Evolutionary conservation across 2,113 vertebrate species (phyloP), one percentile per base, ranked within the genome.

Genomic region (Gopherus evgoodei): DNA sequence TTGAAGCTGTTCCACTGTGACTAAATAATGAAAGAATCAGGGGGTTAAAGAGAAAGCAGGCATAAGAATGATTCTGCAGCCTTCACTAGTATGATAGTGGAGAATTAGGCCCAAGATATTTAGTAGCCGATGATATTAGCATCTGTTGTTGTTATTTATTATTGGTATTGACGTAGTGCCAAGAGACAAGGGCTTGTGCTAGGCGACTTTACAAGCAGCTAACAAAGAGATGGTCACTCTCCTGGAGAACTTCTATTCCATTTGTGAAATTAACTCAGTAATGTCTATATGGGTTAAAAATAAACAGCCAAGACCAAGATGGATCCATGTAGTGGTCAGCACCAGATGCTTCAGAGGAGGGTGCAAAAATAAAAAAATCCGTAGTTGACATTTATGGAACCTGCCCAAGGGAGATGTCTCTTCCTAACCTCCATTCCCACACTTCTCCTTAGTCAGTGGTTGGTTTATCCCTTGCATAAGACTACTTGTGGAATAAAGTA

Each of bases 121-220:
- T 94, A 95, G 93, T 89, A 94, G 89, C 75, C 87, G 65, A 84
- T 90, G 90, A 88, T 93, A 95, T 93, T 91, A 96, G 86, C 93
- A 95, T 92, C 86, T 94, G 92, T 95, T 97, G 89, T 95, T 96
- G 97, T 91, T 96, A 96, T 93, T 62, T 89, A 84, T 90, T 96
- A 94, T 96, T 96, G 94, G 94, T 97, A 93, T 84, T 95, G 95
- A 95, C 95, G 91, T 59, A 47, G 65, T 94, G 95, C 96, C 96
- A 94, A 88, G 92, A 91, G 97, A 72, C n/a, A 9, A 38, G 35
- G 97, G 95, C 96, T 85, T 93, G 86, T 94, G 81, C 93, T 94
- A 93, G n/a, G n/a, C 19, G 21, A 72, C n/a, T 11, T 72, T 72
- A 22, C 65, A 72, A 95, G 95, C 96, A 96, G 50, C 44, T 95